These are phyloP conservation scores for Magallana angulata DNA, from an alignment of 1,140 invertebrate species.

Conservation along the genomic window DNA sequence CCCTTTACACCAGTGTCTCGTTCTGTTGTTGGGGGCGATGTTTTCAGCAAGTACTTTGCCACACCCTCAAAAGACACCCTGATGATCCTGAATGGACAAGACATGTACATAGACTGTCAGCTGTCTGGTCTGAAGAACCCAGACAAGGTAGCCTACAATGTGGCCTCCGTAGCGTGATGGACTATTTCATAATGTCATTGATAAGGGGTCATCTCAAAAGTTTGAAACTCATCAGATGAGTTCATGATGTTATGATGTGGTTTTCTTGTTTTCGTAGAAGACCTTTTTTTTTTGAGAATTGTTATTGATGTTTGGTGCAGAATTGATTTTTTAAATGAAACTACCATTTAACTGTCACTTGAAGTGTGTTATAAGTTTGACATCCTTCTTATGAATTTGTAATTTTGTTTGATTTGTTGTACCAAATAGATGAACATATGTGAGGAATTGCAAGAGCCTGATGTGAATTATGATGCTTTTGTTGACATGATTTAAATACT, in stretches of 20 bases:
- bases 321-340: no score
- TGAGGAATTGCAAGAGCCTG: no score
- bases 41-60: constrained; percentile 89
- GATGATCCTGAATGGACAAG: constrained; percentile 87
- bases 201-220: constrained; percentile 11
- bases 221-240: not conserved
- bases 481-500: no score
- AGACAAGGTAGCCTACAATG: constrained; percentile 51
- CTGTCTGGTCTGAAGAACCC: constrained; percentile 67
- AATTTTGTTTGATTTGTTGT: no score
- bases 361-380: no score
- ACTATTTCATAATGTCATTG: not conserved
- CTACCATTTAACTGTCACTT: no score
- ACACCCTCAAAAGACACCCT: constrained; percentile 87
- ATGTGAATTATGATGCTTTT: no score
- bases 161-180: not conserved
- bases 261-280: not conserved
- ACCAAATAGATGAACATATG: no score
- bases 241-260: not conserved
- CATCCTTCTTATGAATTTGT: no score
- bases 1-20: constrained; percentile 86
- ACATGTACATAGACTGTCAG: constrained; percentile 88
- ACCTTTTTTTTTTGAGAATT: not conserved
- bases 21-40: constrained; percentile 85
- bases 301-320: no score